Base-by-base conservation (phyloP, 2,797 vertebrate genomes). In the Cygnus olor region DNA sequence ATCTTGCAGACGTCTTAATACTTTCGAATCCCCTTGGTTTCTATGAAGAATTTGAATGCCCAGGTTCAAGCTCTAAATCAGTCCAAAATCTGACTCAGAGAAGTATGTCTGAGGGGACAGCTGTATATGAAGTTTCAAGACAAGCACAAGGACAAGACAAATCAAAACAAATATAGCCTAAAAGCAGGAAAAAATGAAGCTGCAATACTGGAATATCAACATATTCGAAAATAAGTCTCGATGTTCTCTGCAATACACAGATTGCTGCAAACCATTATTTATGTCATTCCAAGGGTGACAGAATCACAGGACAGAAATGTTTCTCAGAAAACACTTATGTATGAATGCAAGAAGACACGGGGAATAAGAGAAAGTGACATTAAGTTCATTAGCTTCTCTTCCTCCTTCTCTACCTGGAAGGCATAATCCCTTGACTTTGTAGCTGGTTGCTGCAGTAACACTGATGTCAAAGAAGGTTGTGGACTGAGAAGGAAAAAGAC, bases 21-120 rank as follows among this genome's bases (percentile, higher is more conserved):
- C 71, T 93, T 89, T 61, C 85, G 88, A 60, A 89, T 64, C 63
- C 63, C 63, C 40, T 65, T 78, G 89, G 93, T 92, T 95, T 96
- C 91, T 91, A 92, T 34, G 69, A 82, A 96, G 91, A 93, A 92
- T 83, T 34, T 2, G 3, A 94, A 94, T 27, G 61, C 51, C 72
- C 81, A 71, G 57, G 80, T 84, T 90, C 83, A 65, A 81, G 54
- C n/a, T 65, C 42, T 64, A 86, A 84, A 84, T 84, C 88, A 79
- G 66, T 16, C 40, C 25, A 76, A 74, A 88, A 77, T 70, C 65
- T 60, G 18, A 65, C 40, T 65, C 63, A 65, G 63, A 42, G 40
- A 14, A 22, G 28, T 21, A 42, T 44, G 63, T 65, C 30, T 32
- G 27, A 68, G 51, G 28, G 44, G 20, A 21, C 38, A 28, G 65